A percentile compares a stretch with the other conserved stretches of the same genome.
phyloP scores from a whole-genome alignment of 2,113 vertebrate species.

The Elephantulus edwardii region DNA sequence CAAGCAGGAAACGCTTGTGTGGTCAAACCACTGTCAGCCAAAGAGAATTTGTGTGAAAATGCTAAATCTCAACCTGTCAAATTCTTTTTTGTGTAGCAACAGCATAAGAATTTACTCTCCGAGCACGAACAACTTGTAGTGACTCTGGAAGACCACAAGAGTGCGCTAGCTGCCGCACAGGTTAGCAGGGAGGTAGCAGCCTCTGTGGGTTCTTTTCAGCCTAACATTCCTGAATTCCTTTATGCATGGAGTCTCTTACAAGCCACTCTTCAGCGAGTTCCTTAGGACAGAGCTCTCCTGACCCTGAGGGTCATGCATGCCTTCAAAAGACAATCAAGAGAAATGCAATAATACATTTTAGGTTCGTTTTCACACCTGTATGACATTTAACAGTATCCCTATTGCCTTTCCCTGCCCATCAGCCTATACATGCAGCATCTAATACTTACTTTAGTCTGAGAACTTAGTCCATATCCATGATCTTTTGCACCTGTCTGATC shows the following conservation, averaged over 20 bases:
- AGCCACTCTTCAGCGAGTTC: slow-evolving; percentile 10
- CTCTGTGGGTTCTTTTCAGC: slow-evolving; percentile 17
- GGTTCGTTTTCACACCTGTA: not conserved
- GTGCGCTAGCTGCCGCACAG: slow-evolving; percentile 96
- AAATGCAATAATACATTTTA: not conserved
- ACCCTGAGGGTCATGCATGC: slow-evolving; percentile 78
- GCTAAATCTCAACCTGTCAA: slow-evolving; percentile 71
- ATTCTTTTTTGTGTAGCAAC: slow-evolving; percentile 88
- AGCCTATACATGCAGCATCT: not conserved
- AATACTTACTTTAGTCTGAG: not conserved
- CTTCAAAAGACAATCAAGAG: slow-evolving; percentile 20
- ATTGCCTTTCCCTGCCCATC: not conserved
- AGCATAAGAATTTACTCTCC: slow-evolving; percentile 94
- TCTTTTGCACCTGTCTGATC: not conserved
- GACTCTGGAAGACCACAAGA: slow-evolving; percentile 99
- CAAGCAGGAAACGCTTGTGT: not conserved
- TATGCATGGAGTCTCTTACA: slow-evolving; percentile 81
- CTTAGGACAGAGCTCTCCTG: slow-evolving; percentile 21
- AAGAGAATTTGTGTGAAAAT: slow-evolving; percentile 2
- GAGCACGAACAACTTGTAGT: slow-evolving; percentile 93
- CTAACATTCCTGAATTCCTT: slow-evolving; percentile 28
- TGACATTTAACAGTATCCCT: not conserved
- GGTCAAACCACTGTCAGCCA: not conserved
- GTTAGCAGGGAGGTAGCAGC: slow-evolving; percentile 86
- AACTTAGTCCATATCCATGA: not conserved